Evolutionary conservation across 1,140 invertebrate species (phyloP), one percentile per base, ranked within the genome.

Genomic region (Heliconius congener): DNA sequence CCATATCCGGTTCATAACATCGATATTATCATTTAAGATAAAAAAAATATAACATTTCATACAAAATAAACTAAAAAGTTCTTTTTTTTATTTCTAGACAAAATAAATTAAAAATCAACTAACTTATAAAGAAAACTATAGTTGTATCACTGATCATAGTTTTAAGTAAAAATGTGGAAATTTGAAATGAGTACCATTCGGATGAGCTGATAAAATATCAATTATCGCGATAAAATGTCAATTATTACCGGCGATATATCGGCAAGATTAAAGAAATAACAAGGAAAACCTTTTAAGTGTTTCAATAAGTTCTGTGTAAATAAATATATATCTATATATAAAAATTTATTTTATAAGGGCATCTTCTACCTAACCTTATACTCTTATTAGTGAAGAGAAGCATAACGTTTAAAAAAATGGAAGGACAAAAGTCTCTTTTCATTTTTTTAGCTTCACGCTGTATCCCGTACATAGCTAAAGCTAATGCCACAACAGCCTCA

Each of bases 141-240:
- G 1, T 57, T n/a, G 8, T 57, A 23, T 23, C 18, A 8, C 18
- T 55, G 52, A 19, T 8, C 8, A 23, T 57, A 57, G 8, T 23
- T n/a, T n/a, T 5, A 55, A 19, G 50, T 18, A 23, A 57, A 23
- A 27, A 57, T 57, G 5, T 23, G 4, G 1, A 57, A 23, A 0
- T 57, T 57, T 8, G 19, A 23, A 4, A 30, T 30, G 30, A 34
- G 3, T 34, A 34, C 30, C 27, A 66, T n/a, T 27, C 11, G 13
- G 23, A 66, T 13, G 23, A 23, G 60, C 27, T 30, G 60, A 66
- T 66, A 66, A 66, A 23, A 30, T 30, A 23, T 16, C 60, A 76
- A 76, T 79, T 79, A 79, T 74, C 30, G 46, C 27, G 60, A 66
- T 66, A 66, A 66, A 23, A 30, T 30, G 8, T 6, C 13, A 76